These are phyloP conservation scores for Pinctada fucata DNA, from an alignment of 2,888 invertebrate species.

Conservation along the genomic window DNA sequence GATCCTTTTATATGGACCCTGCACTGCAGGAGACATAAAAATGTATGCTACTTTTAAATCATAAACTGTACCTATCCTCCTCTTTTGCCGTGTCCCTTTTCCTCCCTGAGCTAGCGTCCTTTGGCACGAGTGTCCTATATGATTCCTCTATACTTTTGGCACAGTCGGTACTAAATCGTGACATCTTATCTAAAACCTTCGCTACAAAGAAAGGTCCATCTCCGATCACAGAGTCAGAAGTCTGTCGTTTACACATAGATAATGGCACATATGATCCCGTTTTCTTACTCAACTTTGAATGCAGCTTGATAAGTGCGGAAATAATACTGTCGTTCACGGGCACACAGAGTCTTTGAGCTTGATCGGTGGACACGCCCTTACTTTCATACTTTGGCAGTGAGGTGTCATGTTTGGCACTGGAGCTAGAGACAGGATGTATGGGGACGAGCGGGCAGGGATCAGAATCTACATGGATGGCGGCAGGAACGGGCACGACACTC, in stretches of 20 bases:
- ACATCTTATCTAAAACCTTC: slow-evolving; percentile 84
- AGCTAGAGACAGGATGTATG: slow-evolving; percentile 43
- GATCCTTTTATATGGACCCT: too few species aligned
- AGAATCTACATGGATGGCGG: slow-evolving; percentile 36
- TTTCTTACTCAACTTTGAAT: slow-evolving; percentile 89
- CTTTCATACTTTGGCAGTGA: slow-evolving; percentile 58
- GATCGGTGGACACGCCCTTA: slow-evolving; percentile 61
- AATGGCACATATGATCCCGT: slow-evolving; percentile 85
- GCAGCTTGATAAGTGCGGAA: slow-evolving; percentile 90
- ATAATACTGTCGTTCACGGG: slow-evolving; percentile 84
- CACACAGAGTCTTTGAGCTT: slow-evolving; percentile 51
- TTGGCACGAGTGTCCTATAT: slow-evolving; percentile 87
- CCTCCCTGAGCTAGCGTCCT: slow-evolving; percentile 45
- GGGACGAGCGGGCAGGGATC: slow-evolving; percentile 48
- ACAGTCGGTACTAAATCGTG: slow-evolving; percentile 55
- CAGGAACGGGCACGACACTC: slow-evolving; percentile 50
- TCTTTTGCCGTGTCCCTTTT: slow-evolving; percentile 51
- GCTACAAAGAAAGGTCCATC: slow-evolving; percentile 93
- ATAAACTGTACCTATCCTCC: slow-evolving; percentile 55
- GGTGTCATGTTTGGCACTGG: slow-evolving; percentile 29
- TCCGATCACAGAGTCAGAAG: slow-evolving; percentile 80
- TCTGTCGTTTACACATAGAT: slow-evolving; percentile 45
- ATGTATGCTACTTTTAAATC: too few species aligned
- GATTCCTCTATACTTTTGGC: slow-evolving; percentile 82
- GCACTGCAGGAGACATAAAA: too few species aligned